These are phyloP conservation scores for Mus caroli DNA, from an alignment of 2,797 vertebrate genomes.

Conservation along the genomic window DNA sequence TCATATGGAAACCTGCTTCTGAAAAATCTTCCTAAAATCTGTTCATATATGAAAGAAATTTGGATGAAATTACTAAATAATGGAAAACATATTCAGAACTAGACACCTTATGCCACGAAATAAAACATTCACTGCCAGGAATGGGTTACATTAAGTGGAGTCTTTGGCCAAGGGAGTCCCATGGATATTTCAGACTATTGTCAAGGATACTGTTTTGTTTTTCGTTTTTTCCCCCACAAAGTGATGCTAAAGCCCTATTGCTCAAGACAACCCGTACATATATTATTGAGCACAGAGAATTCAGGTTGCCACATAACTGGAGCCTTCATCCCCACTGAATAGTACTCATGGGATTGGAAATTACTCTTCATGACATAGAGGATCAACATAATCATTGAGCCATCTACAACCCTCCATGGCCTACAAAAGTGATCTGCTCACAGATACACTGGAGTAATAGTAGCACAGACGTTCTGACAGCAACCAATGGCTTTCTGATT, in stretches of 20 bases:
- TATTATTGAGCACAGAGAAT: neutral
- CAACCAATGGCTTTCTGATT: neutral
- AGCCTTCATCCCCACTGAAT: neutral
- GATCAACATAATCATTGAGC: neutral
- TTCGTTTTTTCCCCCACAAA: neutral
- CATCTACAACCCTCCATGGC: no score
- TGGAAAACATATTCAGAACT: neutral
- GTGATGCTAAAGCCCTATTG: neutral
- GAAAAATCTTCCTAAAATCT: neutral
- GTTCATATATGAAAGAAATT: neutral
- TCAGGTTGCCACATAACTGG: neutral
- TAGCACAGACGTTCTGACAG: neutral
- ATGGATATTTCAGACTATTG: neutral
- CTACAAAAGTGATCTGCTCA: neutral
- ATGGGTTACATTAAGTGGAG: neutral
- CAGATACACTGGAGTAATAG: neutral
- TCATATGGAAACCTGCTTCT: neutral
- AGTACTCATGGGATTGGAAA: neutral
- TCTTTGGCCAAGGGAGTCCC: neutral
- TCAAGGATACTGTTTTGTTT: neutral
- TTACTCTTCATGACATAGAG: neutral
- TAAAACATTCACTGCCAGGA: neutral
- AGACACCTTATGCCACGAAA: no score
- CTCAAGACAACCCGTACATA: neutral
- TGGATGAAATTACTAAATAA: neutral